These are phyloP conservation scores for Achlya flavicornis DNA, from an alignment of 2,888 invertebrate species.

Conservation along the genomic window DNA sequence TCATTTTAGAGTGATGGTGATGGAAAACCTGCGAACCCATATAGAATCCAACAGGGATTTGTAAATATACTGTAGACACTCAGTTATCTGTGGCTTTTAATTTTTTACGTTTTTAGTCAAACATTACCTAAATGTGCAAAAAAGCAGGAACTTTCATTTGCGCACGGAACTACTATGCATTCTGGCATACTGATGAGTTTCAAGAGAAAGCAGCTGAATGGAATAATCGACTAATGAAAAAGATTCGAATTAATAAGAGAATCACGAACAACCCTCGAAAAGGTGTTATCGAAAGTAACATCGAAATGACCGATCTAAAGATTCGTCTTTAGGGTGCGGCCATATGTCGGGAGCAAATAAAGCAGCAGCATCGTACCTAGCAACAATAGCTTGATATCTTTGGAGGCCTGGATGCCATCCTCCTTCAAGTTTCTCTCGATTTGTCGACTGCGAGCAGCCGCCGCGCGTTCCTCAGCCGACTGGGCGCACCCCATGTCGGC, in stretches of 20 bases:
- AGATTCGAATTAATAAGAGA: constrained; percentile 15
- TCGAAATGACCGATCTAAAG: constrained; percentile 32
- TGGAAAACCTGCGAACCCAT: neutral
- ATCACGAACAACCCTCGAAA: neutral
- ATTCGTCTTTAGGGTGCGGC: constrained; percentile 72
- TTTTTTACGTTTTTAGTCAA: constrained; percentile 23
- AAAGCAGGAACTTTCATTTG: constrained; percentile 67
- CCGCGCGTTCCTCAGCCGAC: constrained; percentile 99
- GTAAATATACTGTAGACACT: too few relatives aligned
- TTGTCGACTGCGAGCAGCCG: constrained; percentile 97
- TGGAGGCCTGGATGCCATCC: constrained; percentile 98
- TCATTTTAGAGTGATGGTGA: neutral
- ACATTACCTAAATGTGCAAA: constrained; percentile 50
- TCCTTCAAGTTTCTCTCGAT: constrained; percentile 99
- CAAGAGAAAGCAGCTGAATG: constrained; percentile 62
- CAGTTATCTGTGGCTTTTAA: too few relatives aligned
- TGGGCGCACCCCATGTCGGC: constrained; percentile 98
- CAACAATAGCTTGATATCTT: constrained; percentile 98
- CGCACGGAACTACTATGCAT: constrained; percentile 64
- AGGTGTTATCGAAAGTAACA: constrained; percentile 22
- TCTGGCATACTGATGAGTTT: constrained; percentile 68
- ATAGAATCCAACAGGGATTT: neutral
- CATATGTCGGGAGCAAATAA: constrained; percentile 38
- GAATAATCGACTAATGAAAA: constrained; percentile 20
- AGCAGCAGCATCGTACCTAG: constrained; percentile 88